A percentile compares a stretch with the other conserved stretches of the same genome.
phyloP scores from a whole-genome alignment of 2,888 invertebrate species.

The Proisotoma minuta region DNA sequence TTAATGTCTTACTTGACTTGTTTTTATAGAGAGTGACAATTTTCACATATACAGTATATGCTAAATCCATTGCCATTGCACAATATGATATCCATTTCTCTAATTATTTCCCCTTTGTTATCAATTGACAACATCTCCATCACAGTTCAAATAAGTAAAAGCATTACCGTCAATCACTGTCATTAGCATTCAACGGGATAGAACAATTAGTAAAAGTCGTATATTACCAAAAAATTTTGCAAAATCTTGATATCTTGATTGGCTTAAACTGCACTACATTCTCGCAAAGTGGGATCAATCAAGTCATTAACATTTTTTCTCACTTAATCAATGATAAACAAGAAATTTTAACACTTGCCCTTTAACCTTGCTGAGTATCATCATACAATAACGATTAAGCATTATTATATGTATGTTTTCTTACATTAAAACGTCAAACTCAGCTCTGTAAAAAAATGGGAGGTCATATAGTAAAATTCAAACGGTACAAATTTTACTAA shows the following conservation, averaged over 20 bases:
- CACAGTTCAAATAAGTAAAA: too few species aligned
- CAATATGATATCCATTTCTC: background rate
- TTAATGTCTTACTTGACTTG: background rate
- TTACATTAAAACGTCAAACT: too few species aligned
- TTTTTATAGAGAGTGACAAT: too few species aligned
- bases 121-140: background rate
- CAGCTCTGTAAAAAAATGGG: background rate
- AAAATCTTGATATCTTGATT: background rate
- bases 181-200: too few species aligned
- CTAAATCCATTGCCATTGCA: too few species aligned
- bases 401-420: too few species aligned
- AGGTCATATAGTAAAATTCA: slow-evolving; percentile 1
- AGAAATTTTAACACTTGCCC: background rate
- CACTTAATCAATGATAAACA: slow-evolving; percentile 12
- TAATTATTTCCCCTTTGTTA: background rate
- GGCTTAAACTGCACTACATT: background rate
- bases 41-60: too few species aligned
- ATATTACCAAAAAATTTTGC: slow-evolving; percentile 3
- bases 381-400: too few species aligned
- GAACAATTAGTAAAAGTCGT: too few species aligned
- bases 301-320: slow-evolving; percentile 10
- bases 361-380: too few species aligned
- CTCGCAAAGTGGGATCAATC: background rate
- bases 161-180: too few species aligned
- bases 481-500: slow-evolving; percentile 3